Base-by-base conservation (phyloP, 2,888 invertebrate species). In the Polylopha cassiicola region DNA sequence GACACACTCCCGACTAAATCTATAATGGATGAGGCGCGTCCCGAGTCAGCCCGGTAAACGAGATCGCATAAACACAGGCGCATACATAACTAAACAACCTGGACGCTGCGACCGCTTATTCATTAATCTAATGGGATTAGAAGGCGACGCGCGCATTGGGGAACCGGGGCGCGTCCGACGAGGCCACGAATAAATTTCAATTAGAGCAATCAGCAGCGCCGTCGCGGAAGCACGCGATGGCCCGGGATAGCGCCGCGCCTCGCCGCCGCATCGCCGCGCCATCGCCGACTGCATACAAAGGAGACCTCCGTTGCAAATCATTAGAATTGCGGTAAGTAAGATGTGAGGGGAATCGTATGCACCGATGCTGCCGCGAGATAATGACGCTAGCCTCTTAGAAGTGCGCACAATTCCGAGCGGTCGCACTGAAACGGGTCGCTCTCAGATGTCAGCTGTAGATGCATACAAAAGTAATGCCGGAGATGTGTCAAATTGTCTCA, bases 21-120 rank as follows among this genome's bases (percentile, higher is more conserved):
- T 85, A 80, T 85, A 81, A 85, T 84, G 82, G 81, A 84, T 82
- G 82, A 85, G 79, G 66, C 72, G 67, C 65, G 72, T 74, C 77
- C 69, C 64, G 71, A 67, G 80, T 76, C 78, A 73, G 68, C 75
- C 77, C 71, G 66, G 76, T 70, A 74, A 77, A 79, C 79, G 77
- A 78, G 77, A 77, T 67, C 75, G 78, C 73, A 76, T 76, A 73
- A 73, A 64, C 67, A 58, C 65, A 57, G 55, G 58, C 69, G 66
- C 76, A 76, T 76, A 70, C 71, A 70, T 72, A 73, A 73, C 65
- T 59, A 66, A 72, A 63, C 60, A 51, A 49, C 46, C 53, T 45
- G 55, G 54, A 53, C 65, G 62, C 63, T 65, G 61, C 60, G 63
- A 59, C 55, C 68, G 55, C 61, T 65, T 65, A 72, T 66, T 76